Evolutionary conservation across 2,797 vertebrate species (phyloP), one percentile per base, ranked within the genome.

Genomic region (Lacerta bilineata): DNA sequence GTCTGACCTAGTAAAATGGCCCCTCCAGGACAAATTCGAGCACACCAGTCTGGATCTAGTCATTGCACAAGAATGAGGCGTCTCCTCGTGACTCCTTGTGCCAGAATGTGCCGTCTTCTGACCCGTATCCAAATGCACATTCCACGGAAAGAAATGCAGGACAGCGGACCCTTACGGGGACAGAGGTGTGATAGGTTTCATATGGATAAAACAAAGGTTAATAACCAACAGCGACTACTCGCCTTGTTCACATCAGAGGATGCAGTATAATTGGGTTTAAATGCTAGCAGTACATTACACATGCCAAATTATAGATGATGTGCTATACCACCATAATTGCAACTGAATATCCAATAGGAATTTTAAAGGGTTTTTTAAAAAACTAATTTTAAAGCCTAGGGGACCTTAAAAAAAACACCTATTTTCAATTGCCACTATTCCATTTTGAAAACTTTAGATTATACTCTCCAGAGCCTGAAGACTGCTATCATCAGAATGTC

Each of bases 341-440:
- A 17, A 13, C 6, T 8, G 25, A 0, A 64, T 23, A 78, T 29
- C 11, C 82, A 0, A 18, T 29, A 25, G 5, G 0, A 2, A 84
- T 74, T n/a, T 33, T 91, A 36, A 5, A 0, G 5, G 55, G 29
- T 0, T 20, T 50, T 86, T 17, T 9, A 5, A 33, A 41, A 50
- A 41, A 72, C 9, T 8, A 33, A 41, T 87, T 50, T 43, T 41
- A 59, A 46, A 76, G 29, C 50, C 50, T 5, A 0, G 0, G 0
- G 2, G 0, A n/a, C 0, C 8, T 0, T 20, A 0, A 0, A 55
- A 55, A 41, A 50, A 55, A 15, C 3, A 55, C 11, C 71, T 33
- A 23, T 7, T 5, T 9, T 27, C 8, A 6, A 0, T 23, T n/a
- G 25, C 13, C 41, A 7, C 17, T 29, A 27, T 1, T 41, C 15